A percentile compares a stretch with the other conserved stretches of the same genome.
Evolutionary conservation across 2,888 invertebrate genomes (phyloP).

Genomic region (Athrips mouffetella): DNA sequence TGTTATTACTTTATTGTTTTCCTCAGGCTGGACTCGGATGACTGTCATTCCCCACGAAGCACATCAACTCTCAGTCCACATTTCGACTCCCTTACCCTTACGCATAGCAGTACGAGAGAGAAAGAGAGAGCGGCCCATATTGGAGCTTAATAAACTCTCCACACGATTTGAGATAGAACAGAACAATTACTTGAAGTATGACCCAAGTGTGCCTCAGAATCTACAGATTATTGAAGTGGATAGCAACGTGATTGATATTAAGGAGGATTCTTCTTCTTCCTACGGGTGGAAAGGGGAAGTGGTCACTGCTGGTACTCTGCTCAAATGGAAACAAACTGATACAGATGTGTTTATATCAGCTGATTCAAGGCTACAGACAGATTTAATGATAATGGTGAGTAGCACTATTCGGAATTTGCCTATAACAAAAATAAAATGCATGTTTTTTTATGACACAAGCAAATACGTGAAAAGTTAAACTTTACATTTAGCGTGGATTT

Average conservation of each 20-base stretch:
- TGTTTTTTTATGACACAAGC: too few relatives aligned
- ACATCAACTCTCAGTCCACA: constrained; percentile 56
- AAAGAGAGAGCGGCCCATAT: constrained; percentile 53
- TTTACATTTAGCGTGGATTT: too few relatives aligned
- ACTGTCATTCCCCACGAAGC: constrained; percentile 64
- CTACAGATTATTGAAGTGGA: constrained; percentile 65
- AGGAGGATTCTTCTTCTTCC: constrained; percentile 43
- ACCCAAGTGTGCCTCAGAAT: constrained; percentile 64
- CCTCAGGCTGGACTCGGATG: constrained; percentile 60
- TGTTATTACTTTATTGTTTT: constrained; percentile 2
- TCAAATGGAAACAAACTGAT: constrained; percentile 59
- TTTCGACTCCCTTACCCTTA: constrained; percentile 52
- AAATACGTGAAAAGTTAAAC: too few relatives aligned
- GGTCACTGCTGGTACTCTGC: constrained; percentile 56
- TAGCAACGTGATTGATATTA: constrained; percentile 63
- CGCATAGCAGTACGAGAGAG: constrained; percentile 59
- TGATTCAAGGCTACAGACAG: constrained; percentile 54
- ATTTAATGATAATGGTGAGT: constrained; percentile 68
- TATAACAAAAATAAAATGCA: background rate
- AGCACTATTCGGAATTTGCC: background rate
- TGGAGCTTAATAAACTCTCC: constrained; percentile 54
- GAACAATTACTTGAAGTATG: constrained; percentile 64
- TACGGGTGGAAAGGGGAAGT: constrained; percentile 54
- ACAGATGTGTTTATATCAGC: constrained; percentile 56
- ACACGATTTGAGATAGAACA: constrained; percentile 50